Evolutionary conservation across 2,888 invertebrate species (phyloP), one percentile per base, ranked within the genome.

Genomic region (Tetragnatha montana): DNA sequence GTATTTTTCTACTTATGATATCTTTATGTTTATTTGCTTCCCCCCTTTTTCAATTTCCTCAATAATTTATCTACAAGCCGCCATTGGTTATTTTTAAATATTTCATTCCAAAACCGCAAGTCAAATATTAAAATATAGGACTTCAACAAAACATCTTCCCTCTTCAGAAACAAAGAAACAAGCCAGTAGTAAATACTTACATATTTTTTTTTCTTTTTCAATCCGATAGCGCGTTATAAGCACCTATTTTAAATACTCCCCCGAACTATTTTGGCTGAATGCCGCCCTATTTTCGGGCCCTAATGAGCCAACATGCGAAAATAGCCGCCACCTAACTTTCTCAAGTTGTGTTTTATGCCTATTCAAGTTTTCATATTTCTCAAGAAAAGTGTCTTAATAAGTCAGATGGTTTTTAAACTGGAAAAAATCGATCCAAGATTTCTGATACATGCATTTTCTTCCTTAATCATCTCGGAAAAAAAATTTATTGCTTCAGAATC

Each of bases 241-340:
- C 86, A 69, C 86, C 86, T 81, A 87, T 81, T 87, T 87, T 87
- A 75, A 87, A 87, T 87, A 87, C 87, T 87, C 87, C 87, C 87
- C 87, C 87, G 75, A 87, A 87, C 87, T 87, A 87, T 87, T 75
- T 87, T 87, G 87, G 87, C 87, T 49, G 51, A 21, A 14, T 87
- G 74, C 87, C 87, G 74, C 21, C 74, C 74, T 87, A 87, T 87
- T 81, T 87, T 81, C 73, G 81, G 6, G 68, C 21, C 74, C 21
- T 35, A 21, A 74, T 35, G 68, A 87, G 75, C 75, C 74, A 73
- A n/a, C 35, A 68, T 75, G 74, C 81, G 47, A 69, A 87, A 81
- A 81, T 87, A 75, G 81, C 80, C 75, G 14, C 71, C 86, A 86
- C 80, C 80, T 71, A 86, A 80, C 79, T 79, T 35, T 76, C 47